Percentiles rank a stretch among this genome's conserved stretches.
phyloP scores from a whole-genome alignment of 2,113 vertebrate species.

The Ailurus styani region DNA sequence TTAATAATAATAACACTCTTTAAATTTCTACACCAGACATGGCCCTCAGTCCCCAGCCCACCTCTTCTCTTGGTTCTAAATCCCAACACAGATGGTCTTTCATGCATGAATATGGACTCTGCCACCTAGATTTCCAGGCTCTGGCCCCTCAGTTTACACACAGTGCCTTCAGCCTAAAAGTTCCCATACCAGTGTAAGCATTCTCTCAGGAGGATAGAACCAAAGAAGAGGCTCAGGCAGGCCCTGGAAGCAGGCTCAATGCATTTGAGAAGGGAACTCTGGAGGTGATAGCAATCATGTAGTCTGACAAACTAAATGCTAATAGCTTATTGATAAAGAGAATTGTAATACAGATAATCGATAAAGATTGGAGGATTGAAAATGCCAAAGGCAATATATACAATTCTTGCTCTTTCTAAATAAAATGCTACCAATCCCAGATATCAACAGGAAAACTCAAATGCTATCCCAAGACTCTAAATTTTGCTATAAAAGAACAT shows the following conservation, averaged over 20 bases:
- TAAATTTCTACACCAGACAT: neutral
- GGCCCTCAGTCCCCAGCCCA: neutral
- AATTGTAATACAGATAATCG: neutral
- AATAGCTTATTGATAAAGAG: neutral
- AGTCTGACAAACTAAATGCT: neutral
- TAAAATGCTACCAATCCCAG: neutral
- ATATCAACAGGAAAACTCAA: neutral
- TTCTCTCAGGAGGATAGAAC: neutral
- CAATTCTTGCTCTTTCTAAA: neutral
- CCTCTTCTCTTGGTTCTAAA: neutral
- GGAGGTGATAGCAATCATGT: neutral
- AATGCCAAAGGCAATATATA: neutral
- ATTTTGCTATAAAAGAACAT: neutral
- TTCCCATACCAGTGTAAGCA: neutral
- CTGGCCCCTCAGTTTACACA: neutral
- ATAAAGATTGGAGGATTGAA: neutral
- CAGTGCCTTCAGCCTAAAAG: neutral
- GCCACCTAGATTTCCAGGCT: neutral
- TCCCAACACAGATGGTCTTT: neutral
- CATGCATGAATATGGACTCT: neutral
- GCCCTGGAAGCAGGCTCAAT: neutral
- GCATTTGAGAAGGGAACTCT: neutral
- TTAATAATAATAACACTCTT: neutral
- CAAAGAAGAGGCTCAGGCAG: neutral
- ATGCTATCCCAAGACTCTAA: neutral